A percentile compares a stretch with the other conserved stretches of the same genome.
These are phyloP conservation scores for Origma solitaria DNA, from an alignment of 2,113 vertebrate species.

Conservation along the genomic window DNA sequence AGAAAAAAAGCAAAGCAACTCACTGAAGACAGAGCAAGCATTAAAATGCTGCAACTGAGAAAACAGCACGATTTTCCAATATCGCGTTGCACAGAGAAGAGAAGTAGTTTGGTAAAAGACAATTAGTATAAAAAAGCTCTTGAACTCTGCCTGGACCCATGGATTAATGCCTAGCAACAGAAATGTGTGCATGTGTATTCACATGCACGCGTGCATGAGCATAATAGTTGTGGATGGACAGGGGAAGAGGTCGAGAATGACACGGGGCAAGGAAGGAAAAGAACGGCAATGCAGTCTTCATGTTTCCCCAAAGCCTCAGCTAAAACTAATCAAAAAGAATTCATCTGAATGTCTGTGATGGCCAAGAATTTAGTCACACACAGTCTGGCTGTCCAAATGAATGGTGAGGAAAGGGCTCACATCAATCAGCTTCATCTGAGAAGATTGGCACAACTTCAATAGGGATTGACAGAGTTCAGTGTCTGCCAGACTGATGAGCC, in stretches of 20 bases:
- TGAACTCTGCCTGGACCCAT: neutral
- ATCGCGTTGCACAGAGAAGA: neutral
- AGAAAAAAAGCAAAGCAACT: constrained; percentile 37
- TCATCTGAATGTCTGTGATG: constrained; percentile 45
- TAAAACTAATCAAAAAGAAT: constrained; percentile 59
- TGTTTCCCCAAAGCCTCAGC: constrained; percentile 46
- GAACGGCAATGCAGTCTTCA: neutral
- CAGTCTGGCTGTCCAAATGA: constrained; percentile 60
- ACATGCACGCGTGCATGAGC: neutral
- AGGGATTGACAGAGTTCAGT: constrained; percentile 48
- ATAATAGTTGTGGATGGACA: neutral
- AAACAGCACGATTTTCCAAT: constrained; percentile 11
- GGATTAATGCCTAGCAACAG: constrained; percentile 12
- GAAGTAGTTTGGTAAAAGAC: constrained; percentile 11
- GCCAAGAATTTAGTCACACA: constrained; percentile 63
- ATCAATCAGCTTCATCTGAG: constrained; percentile 58
- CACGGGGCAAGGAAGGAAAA: neutral
- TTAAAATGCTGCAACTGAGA: constrained; percentile 5
- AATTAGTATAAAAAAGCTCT: constrained; percentile 14
- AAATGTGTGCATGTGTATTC: neutral
- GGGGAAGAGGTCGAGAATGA: neutral
- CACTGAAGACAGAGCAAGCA: constrained; percentile 19
- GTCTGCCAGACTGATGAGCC: constrained; percentile 56
- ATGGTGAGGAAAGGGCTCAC: constrained; percentile 48
- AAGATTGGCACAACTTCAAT: constrained; percentile 61